A percentile compares a stretch with the other conserved stretches of the same genome.
phyloP scores from a whole-genome alignment of 1,140 invertebrate genomes.

The Laodelphax striatellus region DNA sequence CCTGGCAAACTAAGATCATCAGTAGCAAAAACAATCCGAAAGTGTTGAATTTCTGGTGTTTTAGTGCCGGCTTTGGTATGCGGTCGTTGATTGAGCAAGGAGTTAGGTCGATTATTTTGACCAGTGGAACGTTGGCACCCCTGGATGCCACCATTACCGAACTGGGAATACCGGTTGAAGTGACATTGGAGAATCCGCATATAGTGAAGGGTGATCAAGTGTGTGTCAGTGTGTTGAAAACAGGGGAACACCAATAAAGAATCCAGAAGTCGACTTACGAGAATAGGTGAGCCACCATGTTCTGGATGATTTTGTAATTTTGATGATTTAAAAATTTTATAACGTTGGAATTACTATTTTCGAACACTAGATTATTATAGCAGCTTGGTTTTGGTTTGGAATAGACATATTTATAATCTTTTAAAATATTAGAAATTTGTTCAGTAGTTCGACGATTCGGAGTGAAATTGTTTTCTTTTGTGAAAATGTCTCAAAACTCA shows the following conservation, averaged over 20 bases:
- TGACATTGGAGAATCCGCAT: slow-evolving; percentile 84
- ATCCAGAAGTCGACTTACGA: slow-evolving; percentile 81
- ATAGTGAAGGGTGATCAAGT: slow-evolving; percentile 69
- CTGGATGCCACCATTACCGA: slow-evolving; percentile 80
- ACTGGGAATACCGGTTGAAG: slow-evolving; percentile 65
- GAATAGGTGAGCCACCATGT: slow-evolving; percentile 65
- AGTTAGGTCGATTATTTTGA: slow-evolving; percentile 78
- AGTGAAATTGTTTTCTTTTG: no score
- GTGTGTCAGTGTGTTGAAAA: slow-evolving; percentile 57
- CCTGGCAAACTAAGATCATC: slow-evolving; percentile 6
- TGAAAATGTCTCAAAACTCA: no score
- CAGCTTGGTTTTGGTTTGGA: no score
- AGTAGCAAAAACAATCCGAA: slow-evolving; percentile 46
- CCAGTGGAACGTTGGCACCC: slow-evolving; percentile 93
- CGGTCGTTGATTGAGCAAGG: slow-evolving; percentile 65
- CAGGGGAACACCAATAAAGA: slow-evolving; percentile 68
- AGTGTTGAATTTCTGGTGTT: slow-evolving; percentile 90
- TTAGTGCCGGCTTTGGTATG: slow-evolving; percentile 90
- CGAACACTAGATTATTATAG: no score
- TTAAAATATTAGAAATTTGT: no score
- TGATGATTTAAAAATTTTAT: neutral
- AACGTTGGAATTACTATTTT: no score
- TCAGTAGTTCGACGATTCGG: no score
- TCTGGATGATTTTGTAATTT: no score
- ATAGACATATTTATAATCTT: no score